Evolutionary conservation across 2,888 invertebrate species (phyloP).

Genomic region (Pollenia angustigena): DNA sequence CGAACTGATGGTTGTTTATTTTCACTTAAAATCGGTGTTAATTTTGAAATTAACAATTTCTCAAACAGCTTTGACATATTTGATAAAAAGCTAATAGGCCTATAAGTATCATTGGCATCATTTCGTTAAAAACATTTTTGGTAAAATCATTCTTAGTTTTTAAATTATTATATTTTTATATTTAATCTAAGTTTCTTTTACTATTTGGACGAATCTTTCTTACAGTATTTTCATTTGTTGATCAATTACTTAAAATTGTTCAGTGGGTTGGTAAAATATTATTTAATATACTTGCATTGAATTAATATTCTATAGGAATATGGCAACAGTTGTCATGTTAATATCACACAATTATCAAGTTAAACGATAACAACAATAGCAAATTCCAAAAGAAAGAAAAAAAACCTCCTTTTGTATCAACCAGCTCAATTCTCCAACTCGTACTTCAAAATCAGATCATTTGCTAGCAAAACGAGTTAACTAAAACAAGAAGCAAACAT

Average conservation of each 20-base stretch:
- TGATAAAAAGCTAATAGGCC: no score
- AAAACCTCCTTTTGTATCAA: slow-evolving; percentile 37
- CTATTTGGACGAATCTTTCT: no score
- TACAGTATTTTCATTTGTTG: no score
- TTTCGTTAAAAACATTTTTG: no score
- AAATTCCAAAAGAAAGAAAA: slow-evolving; percentile 6
- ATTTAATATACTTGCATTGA: slow-evolving; percentile 49
- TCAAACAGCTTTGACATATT: no score
- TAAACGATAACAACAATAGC: slow-evolving; percentile 52
- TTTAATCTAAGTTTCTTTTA: no score
- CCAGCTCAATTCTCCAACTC: slow-evolving; percentile 8
- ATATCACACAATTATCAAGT: slow-evolving; percentile 70
- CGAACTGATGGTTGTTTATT: no score
- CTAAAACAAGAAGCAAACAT: not conserved
- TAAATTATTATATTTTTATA: no score
- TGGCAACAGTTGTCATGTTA: slow-evolving; percentile 70
- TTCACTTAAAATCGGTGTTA: no score
- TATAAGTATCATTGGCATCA: no score
- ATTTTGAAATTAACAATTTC: no score
- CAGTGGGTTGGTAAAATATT: slow-evolving; percentile 44
- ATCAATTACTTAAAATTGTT: slow-evolving; percentile 16
- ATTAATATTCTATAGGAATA: slow-evolving; percentile 20
- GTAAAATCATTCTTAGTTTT: no score
- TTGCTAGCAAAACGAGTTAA: not conserved
- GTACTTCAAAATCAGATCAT: not conserved